A percentile compares a stretch with the other conserved stretches of the same genome.
Conservation (phyloP, 1,140 invertebrate species). For the Trinorchestia longiramus region DNA sequence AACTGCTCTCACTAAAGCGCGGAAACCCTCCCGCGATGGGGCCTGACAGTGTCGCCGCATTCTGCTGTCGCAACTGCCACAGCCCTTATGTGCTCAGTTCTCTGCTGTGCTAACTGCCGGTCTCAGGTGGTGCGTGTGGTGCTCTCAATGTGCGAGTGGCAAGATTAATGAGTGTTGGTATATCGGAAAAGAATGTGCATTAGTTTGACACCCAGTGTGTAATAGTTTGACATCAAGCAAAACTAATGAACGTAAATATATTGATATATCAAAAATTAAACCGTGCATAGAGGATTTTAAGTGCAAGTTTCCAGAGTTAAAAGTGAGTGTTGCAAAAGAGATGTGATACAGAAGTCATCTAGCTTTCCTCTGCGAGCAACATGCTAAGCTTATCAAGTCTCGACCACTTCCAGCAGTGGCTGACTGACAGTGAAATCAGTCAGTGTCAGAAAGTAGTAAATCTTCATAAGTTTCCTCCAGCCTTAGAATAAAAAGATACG, state of each 20-base stretch:
- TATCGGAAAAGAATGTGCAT: background rate
- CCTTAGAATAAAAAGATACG: background rate
- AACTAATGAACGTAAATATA: background rate
- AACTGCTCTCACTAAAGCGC: background rate
- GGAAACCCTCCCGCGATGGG: background rate
- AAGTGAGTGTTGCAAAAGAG: background rate
- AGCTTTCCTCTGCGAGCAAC: background rate
- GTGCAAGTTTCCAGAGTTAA: background rate
- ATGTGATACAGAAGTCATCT: background rate
- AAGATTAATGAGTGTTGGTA: background rate
- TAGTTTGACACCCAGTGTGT: background rate
- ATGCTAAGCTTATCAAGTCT: background rate
- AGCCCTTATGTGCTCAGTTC: background rate
- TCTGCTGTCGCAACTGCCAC: background rate
- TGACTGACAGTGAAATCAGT: background rate
- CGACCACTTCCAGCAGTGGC: background rate
- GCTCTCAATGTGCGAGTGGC: background rate
- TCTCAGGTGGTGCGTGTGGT: background rate
- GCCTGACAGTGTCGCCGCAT: slow-evolving; percentile 26
- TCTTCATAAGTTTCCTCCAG: background rate
- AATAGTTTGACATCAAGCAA: background rate
- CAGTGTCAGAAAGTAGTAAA: background rate
- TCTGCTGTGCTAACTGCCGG: too few species aligned
- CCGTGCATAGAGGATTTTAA: background rate
- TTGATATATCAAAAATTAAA: background rate